Evolutionary conservation across 1,140 invertebrate genomes (phyloP), one percentile per base, ranked within the genome.

Genomic region (Brachystomella parvula): DNA sequence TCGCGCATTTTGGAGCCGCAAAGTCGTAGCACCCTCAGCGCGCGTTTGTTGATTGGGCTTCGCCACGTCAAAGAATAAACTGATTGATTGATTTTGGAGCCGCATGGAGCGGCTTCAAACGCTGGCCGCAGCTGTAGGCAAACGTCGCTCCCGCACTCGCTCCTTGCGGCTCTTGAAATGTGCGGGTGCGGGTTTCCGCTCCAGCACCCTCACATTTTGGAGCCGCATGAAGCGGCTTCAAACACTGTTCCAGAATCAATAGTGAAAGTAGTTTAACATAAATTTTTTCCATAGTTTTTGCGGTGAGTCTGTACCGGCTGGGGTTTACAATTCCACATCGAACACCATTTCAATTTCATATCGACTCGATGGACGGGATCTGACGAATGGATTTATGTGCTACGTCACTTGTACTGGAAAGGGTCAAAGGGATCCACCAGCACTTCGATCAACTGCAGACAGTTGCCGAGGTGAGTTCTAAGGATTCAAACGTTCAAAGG

Each of bases 301-400:
- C 30, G 57, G 57, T 15, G 57, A 59, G 9, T 6, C 9, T 2
- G 12, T 3, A 59, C 57, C 57, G 12, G 26, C 24, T 32, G 57
- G 57, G 24, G 24, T 59, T 12, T 59, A 29, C 30, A 59, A 59
- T 17, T 59, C 57, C 6, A 59, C 57, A 3, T 30, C 57, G 30
- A 59, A 31, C 30, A 24, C 15, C 30, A 9, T 59, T 12, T 12
- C 6, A 21, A 15, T 59, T 31, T 32, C 26, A 15, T 59, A 59
- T 53, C 49, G 49, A 53, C 24, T 53, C 24, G 49, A 53, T 24
- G 49, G 49, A 24, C 49, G 49, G 24, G 49, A 53, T 53, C 6
- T 26, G 21, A 53, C 49, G 49, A 53, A 53, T 53, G 49, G 49
- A 9, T 53, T 53, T 24, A 24, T 53, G 3, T 53, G 49, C 49